Evolutionary conservation across 2,888 invertebrate genomes (phyloP).

Genomic region (Hypercompe scribonia): DNA sequence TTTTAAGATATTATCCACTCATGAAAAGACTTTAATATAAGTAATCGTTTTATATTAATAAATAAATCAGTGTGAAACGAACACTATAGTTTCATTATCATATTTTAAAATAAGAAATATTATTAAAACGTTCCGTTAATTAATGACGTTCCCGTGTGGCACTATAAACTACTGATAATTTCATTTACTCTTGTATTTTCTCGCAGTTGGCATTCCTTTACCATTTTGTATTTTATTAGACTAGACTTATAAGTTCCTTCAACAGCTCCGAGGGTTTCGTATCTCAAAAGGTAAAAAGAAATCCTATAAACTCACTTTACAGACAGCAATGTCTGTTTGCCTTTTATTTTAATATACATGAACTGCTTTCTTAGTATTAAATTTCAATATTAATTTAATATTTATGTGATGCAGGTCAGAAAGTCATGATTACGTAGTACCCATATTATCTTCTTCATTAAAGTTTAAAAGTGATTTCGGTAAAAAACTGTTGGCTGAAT

Average conservation of each 20-base stretch:
- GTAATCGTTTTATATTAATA: background rate
- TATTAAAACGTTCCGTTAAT: background rate
- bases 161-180: background rate
- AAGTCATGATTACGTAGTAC: background rate
- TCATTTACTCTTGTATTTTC: background rate
- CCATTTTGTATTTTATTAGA: background rate
- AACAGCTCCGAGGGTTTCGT: background rate
- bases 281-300: background rate
- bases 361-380: background rate
- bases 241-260: background rate
- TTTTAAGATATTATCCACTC: background rate
- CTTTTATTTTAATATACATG: background rate
- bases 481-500: background rate
- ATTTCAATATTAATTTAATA: background rate
- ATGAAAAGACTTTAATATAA: background rate
- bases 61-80: background rate
- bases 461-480: background rate
- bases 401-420: background rate
- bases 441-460: constrained; percentile 3
- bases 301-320: background rate
- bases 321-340: background rate
- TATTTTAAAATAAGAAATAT: background rate
- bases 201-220: background rate
- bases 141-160: background rate
- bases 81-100: background rate